These are phyloP conservation scores for Sialis lutaria DNA, from an alignment of 2,888 invertebrate genomes.

Conservation along the genomic window DNA sequence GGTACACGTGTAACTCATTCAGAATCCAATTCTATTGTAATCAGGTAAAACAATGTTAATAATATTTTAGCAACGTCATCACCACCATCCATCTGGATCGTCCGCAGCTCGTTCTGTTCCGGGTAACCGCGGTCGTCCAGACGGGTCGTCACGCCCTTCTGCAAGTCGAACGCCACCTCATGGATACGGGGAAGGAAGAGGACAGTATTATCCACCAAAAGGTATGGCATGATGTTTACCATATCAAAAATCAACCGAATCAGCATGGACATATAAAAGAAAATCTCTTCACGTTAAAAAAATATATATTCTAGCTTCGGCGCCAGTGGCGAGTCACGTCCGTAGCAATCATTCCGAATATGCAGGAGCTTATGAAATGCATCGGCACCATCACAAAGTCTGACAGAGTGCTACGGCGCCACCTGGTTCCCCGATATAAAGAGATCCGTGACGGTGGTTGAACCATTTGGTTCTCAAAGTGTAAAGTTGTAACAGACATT, in stretches of 20 bases:
- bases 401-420: conserved; percentile 27
- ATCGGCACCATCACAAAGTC: conserved; percentile 46
- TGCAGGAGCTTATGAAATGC: conserved; percentile 63
- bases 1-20: too few relatives aligned
- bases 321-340: conserved; percentile 20
- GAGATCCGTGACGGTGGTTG: too few relatives aligned
- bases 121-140: conserved; percentile 23
- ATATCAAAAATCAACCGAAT: too few relatives aligned
- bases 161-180: conserved; percentile 39
- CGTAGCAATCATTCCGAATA: conserved; percentile 39
- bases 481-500: too few relatives aligned
- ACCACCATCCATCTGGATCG: conserved; percentile 22
- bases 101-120: conserved; percentile 13
- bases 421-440: conserved; percentile 1
- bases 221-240: conserved; percentile 25
- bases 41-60: too few relatives aligned
- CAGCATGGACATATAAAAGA: neutral
- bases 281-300: neutral
- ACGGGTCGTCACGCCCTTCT: conserved; percentile 22
- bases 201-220: conserved; percentile 57
- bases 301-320: conserved; percentile 21
- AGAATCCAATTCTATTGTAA: too few relatives aligned
- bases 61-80: conserved; percentile 16
- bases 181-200: conserved; percentile 53
- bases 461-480: too few relatives aligned